Percentiles rank a stretch among this genome's conserved stretches.
Evolutionary conservation across 2,113 vertebrate genomes (phyloP).

Genomic region (Garra rufa): DNA sequence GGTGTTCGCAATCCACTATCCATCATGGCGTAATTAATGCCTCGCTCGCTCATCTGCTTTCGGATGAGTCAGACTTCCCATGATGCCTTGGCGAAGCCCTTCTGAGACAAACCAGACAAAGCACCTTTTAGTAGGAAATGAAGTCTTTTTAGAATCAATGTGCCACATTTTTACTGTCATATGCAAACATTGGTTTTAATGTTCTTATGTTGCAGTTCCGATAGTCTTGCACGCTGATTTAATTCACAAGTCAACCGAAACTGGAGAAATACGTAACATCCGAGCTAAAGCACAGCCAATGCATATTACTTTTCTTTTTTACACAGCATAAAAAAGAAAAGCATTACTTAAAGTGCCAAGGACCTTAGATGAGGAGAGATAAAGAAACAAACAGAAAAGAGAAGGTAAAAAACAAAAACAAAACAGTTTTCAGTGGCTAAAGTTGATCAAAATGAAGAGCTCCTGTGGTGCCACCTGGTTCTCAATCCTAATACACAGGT

Average conservation of each 20-base stretch:
- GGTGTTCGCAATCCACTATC: background rate
- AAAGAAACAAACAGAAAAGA: background rate
- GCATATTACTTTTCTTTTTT: background rate
- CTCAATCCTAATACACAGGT: background rate
- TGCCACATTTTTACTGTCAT: background rate
- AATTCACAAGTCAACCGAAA: background rate
- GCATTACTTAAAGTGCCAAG: background rate
- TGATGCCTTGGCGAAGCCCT: background rate
- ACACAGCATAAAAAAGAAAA: background rate
- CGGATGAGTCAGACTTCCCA: constrained; percentile 6
- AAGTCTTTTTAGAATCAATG: background rate
- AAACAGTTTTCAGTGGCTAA: constrained; percentile 4
- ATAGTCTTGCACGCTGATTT: background rate
- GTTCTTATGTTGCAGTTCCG: background rate
- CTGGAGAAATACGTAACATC: background rate
- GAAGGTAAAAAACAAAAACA: background rate
- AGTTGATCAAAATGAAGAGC: constrained; percentile 1
- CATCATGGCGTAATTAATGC: constrained; percentile 12
- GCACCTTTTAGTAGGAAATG: background rate
- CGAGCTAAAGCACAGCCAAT: background rate
- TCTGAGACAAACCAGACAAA: background rate
- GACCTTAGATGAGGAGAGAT: background rate
- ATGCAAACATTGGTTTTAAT: background rate
- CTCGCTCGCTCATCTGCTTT: background rate
- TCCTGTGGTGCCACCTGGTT: background rate